A percentile compares a stretch with the other conserved stretches of the same genome.
These are phyloP conservation scores for Drosophila ogumai DNA, from an alignment of 1,140 invertebrate genomes.

Conservation along the genomic window DNA sequence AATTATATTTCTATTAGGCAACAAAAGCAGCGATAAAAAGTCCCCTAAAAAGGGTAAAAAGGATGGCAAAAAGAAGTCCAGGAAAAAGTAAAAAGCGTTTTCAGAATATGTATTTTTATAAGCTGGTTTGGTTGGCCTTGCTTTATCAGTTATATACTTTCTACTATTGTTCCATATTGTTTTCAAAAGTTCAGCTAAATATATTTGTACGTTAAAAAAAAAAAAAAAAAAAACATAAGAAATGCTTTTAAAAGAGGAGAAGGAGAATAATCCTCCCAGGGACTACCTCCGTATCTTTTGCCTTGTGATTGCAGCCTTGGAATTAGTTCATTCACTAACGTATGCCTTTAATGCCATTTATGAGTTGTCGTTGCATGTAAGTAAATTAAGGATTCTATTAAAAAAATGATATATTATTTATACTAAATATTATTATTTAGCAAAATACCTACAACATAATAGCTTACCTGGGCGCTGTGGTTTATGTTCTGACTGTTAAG, in stretches of 20 bases:
- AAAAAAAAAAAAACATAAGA: background rate
- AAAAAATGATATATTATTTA: no score
- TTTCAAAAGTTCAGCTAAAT: background rate
- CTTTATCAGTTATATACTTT: background rate
- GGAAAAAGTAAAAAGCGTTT: conserved; percentile 16
- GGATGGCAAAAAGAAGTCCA: conserved; percentile 20
- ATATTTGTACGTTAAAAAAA: conserved; percentile 9
- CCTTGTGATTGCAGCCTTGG: conserved; percentile 34
- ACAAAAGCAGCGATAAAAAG: background rate
- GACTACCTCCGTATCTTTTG: conserved; percentile 24
- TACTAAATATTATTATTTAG: conserved; percentile 6
- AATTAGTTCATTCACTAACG: conserved; percentile 47
- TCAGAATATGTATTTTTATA: background rate
- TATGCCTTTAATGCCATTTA: conserved; percentile 18
- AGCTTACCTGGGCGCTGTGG: conserved; percentile 23
- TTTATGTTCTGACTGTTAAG: conserved; percentile 42
- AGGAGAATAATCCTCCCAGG: background rate
- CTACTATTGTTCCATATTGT: background rate
- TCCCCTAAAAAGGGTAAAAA: conserved; percentile 15
- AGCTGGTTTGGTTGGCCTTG: conserved; percentile 6
- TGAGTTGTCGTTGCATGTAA: conserved; percentile 7
- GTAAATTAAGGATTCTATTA: background rate
- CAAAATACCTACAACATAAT: conserved; percentile 9
- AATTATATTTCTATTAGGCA: background rate
- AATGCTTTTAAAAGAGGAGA: background rate